Conservation (phyloP, 2,113 vertebrate species). For the Formicarius rufipectus region DNA sequence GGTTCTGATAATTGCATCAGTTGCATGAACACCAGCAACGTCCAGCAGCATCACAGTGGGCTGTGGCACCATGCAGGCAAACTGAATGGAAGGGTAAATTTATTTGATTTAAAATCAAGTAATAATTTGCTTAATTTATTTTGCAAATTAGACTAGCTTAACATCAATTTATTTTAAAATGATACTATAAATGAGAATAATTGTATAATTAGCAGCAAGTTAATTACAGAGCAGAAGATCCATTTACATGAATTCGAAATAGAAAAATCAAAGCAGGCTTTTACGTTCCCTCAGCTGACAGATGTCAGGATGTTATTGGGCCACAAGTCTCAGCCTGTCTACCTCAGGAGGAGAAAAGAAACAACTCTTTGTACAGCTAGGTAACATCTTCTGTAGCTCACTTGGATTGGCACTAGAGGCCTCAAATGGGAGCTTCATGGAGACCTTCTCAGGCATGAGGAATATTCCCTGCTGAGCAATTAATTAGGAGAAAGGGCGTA, state of each 20-base stretch:
- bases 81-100: slow-evolving; percentile 54
- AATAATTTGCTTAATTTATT: slow-evolving; percentile 74
- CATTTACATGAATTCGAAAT: slow-evolving; percentile 65
- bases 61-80: slow-evolving; percentile 27
- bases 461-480: not conserved
- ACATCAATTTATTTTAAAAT: slow-evolving; percentile 58
- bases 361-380: not conserved
- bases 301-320: not conserved
- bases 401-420: not conserved
- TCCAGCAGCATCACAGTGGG: slow-evolving; percentile 3
- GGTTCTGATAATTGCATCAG: not conserved
- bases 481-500: not conserved
- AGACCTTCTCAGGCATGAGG: not conserved
- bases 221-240: slow-evolving; percentile 62
- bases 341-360: not conserved
- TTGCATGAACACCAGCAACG: not conserved
- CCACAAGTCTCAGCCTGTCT: not conserved
- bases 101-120: slow-evolving; percentile 64
- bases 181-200: slow-evolving; percentile 70
- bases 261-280: slow-evolving; percentile 18
- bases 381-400: not conserved
- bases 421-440: not conserved
- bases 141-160: slow-evolving; percentile 68
- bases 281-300: not conserved
- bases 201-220: slow-evolving; percentile 74